Percentiles rank a stretch among this genome's conserved stretches.
phyloP scores from a whole-genome alignment of 2,113 vertebrate species.

The Rhabdornis inornatus region DNA sequence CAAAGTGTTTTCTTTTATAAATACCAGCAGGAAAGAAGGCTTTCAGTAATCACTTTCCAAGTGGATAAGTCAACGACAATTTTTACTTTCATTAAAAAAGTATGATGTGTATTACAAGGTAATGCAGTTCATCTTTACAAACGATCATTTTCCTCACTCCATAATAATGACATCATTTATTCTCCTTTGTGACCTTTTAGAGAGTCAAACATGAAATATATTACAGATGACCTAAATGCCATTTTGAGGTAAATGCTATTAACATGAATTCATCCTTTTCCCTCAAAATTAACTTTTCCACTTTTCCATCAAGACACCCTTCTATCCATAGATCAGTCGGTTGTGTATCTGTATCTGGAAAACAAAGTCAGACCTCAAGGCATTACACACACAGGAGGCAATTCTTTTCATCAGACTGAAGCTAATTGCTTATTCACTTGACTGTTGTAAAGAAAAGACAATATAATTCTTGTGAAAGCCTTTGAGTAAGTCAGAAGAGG shows the following conservation, averaged over 20 bases:
- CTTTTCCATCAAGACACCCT: neutral
- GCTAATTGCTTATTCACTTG: constrained; percentile 6
- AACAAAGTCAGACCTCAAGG: neutral
- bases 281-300: neutral
- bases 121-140: neutral
- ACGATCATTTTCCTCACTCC: neutral
- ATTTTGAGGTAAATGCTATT: neutral
- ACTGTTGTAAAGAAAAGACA: neutral
- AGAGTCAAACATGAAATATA: neutral
- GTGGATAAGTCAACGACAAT: neutral
- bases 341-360: neutral
- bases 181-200: neutral
- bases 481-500: neutral
- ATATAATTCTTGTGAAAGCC: neutral
- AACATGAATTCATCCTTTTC: neutral
- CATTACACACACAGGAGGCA: neutral
- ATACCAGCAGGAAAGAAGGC: neutral
- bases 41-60: neutral
- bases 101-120: neutral
- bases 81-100: neutral
- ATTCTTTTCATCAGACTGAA: neutral
- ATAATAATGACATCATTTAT: neutral
- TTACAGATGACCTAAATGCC: neutral
- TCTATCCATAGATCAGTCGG: neutral
- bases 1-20: neutral